Conservation (phyloP, 1,140 invertebrate species). For the Drosophila ohnishii region DNA sequence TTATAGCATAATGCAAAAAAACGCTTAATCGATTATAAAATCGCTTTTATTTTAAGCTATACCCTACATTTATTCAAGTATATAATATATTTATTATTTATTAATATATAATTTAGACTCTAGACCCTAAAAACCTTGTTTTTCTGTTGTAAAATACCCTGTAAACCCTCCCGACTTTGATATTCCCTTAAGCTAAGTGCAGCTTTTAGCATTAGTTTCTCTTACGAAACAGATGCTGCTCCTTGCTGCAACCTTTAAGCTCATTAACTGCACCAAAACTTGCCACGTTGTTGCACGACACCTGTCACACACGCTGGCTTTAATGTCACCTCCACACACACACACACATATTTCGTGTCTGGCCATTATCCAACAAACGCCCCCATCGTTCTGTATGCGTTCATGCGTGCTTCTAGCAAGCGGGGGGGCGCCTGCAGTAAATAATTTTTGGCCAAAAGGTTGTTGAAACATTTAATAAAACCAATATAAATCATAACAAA, state of each 20-base stretch:
- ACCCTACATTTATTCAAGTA: no score
- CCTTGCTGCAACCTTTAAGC: slow-evolving; percentile 32
- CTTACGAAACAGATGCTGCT: slow-evolving; percentile 21
- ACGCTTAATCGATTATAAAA: no score
- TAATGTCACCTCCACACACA: slow-evolving; percentile 24
- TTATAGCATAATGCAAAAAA: no score
- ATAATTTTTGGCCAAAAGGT: slow-evolving; percentile 79
- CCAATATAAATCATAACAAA: slow-evolving; percentile 81
- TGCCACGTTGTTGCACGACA: slow-evolving; percentile 38
- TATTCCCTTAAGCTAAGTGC: neutral
- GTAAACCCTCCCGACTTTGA: no score
- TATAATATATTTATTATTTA: no score
- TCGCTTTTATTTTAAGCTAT: no score
- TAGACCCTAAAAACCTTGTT: neutral
- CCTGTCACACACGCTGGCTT: slow-evolving; percentile 22
- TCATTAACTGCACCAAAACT: slow-evolving; percentile 35
- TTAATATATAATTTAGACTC: no score
- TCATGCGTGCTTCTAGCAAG: slow-evolving; percentile 45
- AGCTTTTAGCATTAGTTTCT: slow-evolving; percentile 25
- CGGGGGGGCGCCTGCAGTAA: slow-evolving; percentile 58
- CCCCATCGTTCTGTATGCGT: slow-evolving; percentile 31
- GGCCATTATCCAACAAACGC: slow-evolving; percentile 11
- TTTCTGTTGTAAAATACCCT: no score
- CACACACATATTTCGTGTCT: slow-evolving; percentile 17
- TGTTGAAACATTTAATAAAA: slow-evolving; percentile 82